Evolutionary conservation across 2,113 vertebrate species (phyloP), one percentile per base, ranked within the genome.

Genomic region (human): DNA sequence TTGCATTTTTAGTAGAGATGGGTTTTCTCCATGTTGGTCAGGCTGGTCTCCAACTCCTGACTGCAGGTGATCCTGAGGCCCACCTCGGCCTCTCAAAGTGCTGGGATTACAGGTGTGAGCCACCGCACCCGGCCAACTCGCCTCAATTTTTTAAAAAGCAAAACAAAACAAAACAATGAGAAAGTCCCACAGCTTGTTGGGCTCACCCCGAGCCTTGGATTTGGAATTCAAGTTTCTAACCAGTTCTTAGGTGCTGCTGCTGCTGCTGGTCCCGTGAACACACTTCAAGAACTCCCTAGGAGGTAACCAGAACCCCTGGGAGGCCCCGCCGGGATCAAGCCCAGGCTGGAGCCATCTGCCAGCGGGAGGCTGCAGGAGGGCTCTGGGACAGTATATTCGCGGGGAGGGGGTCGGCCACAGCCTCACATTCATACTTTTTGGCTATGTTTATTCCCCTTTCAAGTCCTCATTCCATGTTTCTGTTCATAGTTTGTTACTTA

Each of bases 311-410:
- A 22, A 3, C 20, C 61, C 23, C 61, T 3, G 13, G n/a, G 45
- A 20, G 55, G 72, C 76, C 85, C 4, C 2, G 25, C 35, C 35
- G 7, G 48, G 45, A 23, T 5, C 17, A 35, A 61, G 43, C 81
- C 57, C 64, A 43, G 3, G 20, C 43, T 52, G 27, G 32, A 85
- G 50, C 80, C 38, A 1, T 18, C 52, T 38, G 38, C 57, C 11
- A 1, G 17, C 25, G 23, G 73, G 64, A 66, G 55, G 40, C 55
- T 10, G 1, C 5, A 5, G 68, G 78, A 22, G 32, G 70, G 38
- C 43, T n/a, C 0, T 0, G 27, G 7, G 70, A 38, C 27, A 8
- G 4, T 14, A 5, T 1, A 1, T 10, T n/a, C 68, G 2, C 0
- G 1, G 66, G 38, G 22, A 27, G 22, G 17, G 17, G 17, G 35